A percentile compares a stretch with the other conserved stretches of the same genome.
Evolutionary conservation across 2,797 vertebrate species (phyloP).

Genomic region (Myotis planiceps): DNA sequence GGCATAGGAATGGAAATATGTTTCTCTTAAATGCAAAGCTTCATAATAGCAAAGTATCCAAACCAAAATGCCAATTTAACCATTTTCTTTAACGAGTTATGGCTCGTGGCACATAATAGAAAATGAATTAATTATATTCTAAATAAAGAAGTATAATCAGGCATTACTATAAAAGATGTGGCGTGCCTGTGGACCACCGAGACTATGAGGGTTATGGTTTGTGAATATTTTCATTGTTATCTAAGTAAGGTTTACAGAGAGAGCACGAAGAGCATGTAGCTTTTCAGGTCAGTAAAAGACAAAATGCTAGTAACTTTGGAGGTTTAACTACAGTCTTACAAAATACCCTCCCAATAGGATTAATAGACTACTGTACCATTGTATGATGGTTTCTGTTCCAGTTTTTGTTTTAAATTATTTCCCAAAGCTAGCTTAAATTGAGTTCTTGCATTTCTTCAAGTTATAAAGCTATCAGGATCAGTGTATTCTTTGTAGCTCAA

Average conservation of each 20-base stretch:
- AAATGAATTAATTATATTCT: constrained; percentile 30
- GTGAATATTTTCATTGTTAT: constrained; percentile 21
- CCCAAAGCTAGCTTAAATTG: not conserved
- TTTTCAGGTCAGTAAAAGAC: constrained; percentile 55
- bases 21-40: constrained; percentile 73
- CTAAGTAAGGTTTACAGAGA: constrained; percentile 11
- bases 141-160: constrained; percentile 38
- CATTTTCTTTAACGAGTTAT: constrained; percentile 27
- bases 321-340: not conserved
- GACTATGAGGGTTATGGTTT: not conserved
- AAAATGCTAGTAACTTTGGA: constrained; percentile 53
- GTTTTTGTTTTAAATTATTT: constrained; percentile 62
- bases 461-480: constrained; percentile 66
- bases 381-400: constrained; percentile 49
- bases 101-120: not conserved
- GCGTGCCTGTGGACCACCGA: not conserved
- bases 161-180: not conserved
- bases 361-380: not conserved
- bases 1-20: constrained; percentile 57
- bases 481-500: constrained; percentile 40
- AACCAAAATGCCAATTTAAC: constrained; percentile 39
- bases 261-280: not conserved
- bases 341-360: not conserved
- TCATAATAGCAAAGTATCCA: constrained; percentile 65
- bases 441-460: constrained; percentile 73